A percentile compares a stretch with the other conserved stretches of the same genome.
Evolutionary conservation across 2,888 invertebrate species (phyloP).

Genomic region (Desoria tigrina): DNA sequence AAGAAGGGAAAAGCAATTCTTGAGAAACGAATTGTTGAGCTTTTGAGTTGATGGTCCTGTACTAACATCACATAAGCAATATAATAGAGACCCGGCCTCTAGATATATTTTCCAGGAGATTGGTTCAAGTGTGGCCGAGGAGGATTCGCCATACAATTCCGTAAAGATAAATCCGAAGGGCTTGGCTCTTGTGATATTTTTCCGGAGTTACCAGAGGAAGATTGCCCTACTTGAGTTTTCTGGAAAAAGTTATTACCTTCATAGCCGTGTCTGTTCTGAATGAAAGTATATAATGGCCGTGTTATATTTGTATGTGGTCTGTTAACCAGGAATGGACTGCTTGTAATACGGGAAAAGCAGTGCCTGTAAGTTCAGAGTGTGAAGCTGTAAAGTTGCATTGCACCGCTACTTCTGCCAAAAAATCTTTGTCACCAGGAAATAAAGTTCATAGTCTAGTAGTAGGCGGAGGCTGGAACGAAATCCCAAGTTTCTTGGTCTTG

Average conservation of each 20-base stretch:
- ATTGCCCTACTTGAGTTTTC: conserved; percentile 12
- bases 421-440: too few relatives aligned
- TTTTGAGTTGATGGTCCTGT: not conserved
- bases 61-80: not conserved
- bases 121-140: not conserved
- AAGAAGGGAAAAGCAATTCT: not conserved
- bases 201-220: not conserved
- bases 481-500: too few relatives aligned
- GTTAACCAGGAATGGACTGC: not conserved
- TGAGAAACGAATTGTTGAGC: conserved; percentile 10
- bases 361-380: too few relatives aligned
- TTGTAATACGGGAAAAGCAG: too few relatives aligned
- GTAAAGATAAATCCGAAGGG: conserved; percentile 3
- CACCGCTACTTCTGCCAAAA: too few relatives aligned
- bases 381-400: too few relatives aligned
- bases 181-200: not conserved
- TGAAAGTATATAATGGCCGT: conserved; percentile 4
- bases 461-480: too few relatives aligned
- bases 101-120: not conserved
- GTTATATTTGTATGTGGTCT: conserved; percentile 2
- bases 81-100: not conserved
- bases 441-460: too few relatives aligned
- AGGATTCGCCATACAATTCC: not conserved
- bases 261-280: conserved; percentile 1
- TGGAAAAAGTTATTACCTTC: conserved; percentile 7